Conservation (phyloP, 1,140 invertebrate genomes). For the Rhyzopertha dominica region DNA sequence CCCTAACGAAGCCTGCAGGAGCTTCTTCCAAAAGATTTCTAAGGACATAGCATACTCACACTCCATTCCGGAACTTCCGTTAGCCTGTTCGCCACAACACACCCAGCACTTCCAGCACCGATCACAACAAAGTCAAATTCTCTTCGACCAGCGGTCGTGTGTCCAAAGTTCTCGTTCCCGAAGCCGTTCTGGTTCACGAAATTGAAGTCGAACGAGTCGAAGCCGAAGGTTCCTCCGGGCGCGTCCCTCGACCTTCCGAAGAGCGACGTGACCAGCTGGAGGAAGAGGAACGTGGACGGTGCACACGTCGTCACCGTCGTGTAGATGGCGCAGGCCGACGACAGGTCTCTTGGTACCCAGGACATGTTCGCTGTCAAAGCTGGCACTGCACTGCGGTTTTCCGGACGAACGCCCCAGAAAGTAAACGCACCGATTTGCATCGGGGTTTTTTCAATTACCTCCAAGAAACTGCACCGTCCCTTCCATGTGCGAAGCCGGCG, state of each 20-base stretch:
- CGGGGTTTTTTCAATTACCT: neutral
- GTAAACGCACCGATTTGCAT: neutral
- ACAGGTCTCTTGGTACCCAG: conserved; percentile 55
- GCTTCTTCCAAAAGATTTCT: too few species aligned
- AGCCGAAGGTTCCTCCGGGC: conserved; percentile 15
- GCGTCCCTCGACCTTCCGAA: conserved; percentile 52
- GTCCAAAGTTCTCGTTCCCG: neutral
- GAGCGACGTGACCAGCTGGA: conserved; percentile 51
- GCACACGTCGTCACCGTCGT: conserved; percentile 54
- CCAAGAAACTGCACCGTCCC: too few species aligned
- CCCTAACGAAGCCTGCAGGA: too few species aligned
- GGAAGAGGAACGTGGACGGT: conserved; percentile 51
- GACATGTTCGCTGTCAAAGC: conserved; percentile 42
- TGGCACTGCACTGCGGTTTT: neutral
- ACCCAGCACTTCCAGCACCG: conserved; percentile 63
- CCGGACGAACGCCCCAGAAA: neutral
- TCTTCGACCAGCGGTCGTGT: conserved; percentile 12
- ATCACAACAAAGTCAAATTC: conserved; percentile 54
- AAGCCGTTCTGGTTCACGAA: conserved; percentile 8
- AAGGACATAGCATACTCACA: conserved; percentile 42
- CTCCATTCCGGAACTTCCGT: conserved; percentile 51
- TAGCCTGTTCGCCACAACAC: conserved; percentile 60
- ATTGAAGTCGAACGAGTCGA: conserved; percentile 8
- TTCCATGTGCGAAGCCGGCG: too few species aligned
- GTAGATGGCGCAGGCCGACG: conserved; percentile 48